Evolutionary conservation across 2,888 invertebrate genomes (phyloP).

Genomic region (Teleogryllus oceanicus): DNA sequence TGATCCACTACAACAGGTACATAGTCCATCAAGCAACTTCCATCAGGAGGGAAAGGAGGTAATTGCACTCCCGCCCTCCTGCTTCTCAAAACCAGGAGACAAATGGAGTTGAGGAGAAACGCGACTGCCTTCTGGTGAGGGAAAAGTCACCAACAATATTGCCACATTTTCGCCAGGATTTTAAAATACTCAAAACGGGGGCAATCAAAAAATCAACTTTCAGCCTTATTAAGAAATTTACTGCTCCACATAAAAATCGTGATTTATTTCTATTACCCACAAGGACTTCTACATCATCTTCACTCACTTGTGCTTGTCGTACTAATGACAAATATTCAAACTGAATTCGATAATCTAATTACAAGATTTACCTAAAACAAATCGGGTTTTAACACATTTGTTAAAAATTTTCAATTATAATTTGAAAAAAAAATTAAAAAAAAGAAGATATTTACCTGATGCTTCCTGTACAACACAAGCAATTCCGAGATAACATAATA

Average conservation of each 20-base stretch:
- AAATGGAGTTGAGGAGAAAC: conserved; percentile 50
- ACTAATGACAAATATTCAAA: conserved; percentile 64
- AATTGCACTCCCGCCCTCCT: conserved; percentile 48
- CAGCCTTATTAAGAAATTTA: conserved; percentile 63
- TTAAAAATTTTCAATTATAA: conserved; percentile 42
- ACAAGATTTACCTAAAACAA: conserved; percentile 37
- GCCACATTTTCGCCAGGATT: conserved; percentile 52
- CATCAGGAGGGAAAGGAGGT: conserved; percentile 50
- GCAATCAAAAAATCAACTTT: conserved; percentile 59
- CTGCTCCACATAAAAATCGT: conserved; percentile 51
- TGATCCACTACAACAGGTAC: conserved; percentile 45
- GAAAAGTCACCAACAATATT: conserved; percentile 56
- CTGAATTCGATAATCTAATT: conserved; percentile 51
- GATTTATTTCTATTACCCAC: conserved; percentile 45
- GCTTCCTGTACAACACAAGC: conserved; percentile 57
- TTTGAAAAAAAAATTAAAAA: conserved; percentile 50
- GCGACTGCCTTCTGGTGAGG: conserved; percentile 51
- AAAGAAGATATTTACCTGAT: conserved; percentile 54
- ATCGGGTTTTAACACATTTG: too few species aligned
- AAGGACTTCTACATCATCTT: conserved; percentile 63
- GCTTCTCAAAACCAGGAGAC: conserved; percentile 52
- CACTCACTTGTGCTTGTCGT: conserved; percentile 52
- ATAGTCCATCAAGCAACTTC: conserved; percentile 47
- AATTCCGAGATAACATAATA: conserved; percentile 61
- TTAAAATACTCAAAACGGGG: conserved; percentile 53